Evolutionary conservation across 2,113 vertebrate species (phyloP).

Genomic region (Variabilichromis moorii): DNA sequence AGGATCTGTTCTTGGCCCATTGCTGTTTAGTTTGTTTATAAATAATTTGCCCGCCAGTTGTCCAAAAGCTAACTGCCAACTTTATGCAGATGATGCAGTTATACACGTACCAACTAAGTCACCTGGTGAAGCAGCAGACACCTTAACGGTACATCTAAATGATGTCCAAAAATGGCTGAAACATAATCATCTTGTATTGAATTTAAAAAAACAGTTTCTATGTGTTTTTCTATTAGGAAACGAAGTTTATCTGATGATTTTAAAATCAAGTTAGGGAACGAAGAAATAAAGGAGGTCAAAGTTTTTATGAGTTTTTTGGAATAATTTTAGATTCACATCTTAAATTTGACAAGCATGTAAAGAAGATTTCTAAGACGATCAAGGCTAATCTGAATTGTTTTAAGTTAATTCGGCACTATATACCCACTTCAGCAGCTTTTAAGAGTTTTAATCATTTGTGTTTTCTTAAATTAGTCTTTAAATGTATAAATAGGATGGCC

Average conservation of each 20-base stretch:
- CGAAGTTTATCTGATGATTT: accelerated
- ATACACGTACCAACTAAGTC: accelerated
- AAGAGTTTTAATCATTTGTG: background rate
- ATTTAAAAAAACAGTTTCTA: no score
- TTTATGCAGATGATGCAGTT: no score
- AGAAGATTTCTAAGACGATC: background rate
- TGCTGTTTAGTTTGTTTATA: no score
- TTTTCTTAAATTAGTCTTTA: background rate
- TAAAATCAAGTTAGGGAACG: accelerated
- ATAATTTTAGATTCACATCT: accelerated
- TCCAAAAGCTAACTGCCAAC: no score
- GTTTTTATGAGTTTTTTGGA: accelerated
- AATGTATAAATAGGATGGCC: background rate
- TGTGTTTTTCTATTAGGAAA: background rate
- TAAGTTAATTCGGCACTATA: background rate
- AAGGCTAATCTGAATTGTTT: background rate
- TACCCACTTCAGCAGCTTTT: background rate
- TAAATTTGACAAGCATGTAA: background rate
- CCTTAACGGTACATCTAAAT: accelerated
- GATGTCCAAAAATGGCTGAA: accelerated
- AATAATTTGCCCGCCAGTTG: no score
- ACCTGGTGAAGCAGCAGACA: accelerated
- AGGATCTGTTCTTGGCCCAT: no score
- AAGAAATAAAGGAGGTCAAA: no score
- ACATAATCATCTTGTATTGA: no score